Evolutionary conservation across 1,140 invertebrate genomes (phyloP).

Genomic region (Eueides isabella): DNA sequence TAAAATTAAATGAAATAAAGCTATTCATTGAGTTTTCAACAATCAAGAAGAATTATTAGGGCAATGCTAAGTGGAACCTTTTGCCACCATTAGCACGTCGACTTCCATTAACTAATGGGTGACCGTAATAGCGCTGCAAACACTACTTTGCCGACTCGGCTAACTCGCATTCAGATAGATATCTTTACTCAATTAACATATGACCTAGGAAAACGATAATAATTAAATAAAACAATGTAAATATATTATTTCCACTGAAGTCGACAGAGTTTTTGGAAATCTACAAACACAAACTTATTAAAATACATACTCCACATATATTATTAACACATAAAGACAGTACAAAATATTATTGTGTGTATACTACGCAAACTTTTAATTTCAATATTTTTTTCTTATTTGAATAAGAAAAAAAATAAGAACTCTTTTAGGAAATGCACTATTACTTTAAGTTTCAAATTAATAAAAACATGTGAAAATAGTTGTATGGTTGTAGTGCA

Average conservation of each 20-base stretch:
- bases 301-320: too few relatives aligned
- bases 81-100: constrained; percentile 31
- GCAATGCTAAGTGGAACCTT: constrained; percentile 21
- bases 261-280: background rate
- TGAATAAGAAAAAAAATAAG: too few relatives aligned
- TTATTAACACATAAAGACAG: too few relatives aligned
- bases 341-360: too few relatives aligned
- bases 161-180: constrained; percentile 29
- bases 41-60: constrained; percentile 13
- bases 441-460: too few relatives aligned
- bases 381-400: too few relatives aligned
- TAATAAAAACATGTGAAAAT: too few relatives aligned
- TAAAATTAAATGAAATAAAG: background rate
- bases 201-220: background rate
- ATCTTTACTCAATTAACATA: constrained; percentile 17
- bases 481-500: too few relatives aligned
- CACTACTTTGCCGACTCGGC: constrained; percentile 11
- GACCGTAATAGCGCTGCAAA: constrained; percentile 32
- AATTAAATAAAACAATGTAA: background rate
- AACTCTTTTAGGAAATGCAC: too few relatives aligned
- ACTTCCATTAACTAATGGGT: constrained; percentile 36
- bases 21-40: background rate
- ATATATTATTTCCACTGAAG: background rate
- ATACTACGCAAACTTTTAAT: too few relatives aligned
- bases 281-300: background rate